Evolutionary conservation across 2,888 invertebrate species (phyloP), one percentile per base, ranked within the genome.

Genomic region (Volucella inanis): DNA sequence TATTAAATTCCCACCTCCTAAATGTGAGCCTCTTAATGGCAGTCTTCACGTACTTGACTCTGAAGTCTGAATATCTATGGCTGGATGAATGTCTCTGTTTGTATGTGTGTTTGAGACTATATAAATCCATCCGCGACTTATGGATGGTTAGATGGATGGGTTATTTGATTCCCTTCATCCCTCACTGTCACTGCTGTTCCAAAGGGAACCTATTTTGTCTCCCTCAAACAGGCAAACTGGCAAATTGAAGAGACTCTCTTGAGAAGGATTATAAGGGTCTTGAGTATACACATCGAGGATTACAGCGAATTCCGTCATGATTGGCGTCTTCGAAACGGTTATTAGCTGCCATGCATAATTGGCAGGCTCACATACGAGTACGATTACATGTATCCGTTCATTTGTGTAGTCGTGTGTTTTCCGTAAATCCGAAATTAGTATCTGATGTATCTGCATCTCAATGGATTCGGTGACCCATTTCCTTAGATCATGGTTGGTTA

Each of bases 1-100:
- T 88, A 88, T 88, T 88, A 88, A 88, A 88, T 86, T 81, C 87
- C 87, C 76, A 85, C 87, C 85, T 85, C 85, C 74, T 84, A 76
- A 81, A 81, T 74, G 74, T 31, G 70, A 75, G 81, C 64, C 64
- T 71, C 74, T 78, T 84, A 85, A 85, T 85, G 72, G 76, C 76
- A 77, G 72, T 54, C 72, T 68, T 78, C 67, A 41, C 70, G 75
- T 67, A 54, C 65, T 74, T 59, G 62, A 43, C 14, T 76, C 43
- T 41, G 47, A 52, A 41, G 14, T 52, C 0, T 52, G 45, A 45
- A 45, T 45, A 2, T 31, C 4, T 6, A 31, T 31, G 31, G 31
- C 6, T 31, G 31, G 31, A 31, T 31, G 22, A 8, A 38, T 54
- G 31, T 55, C 8, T 47, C 45, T 38, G 52, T 59, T 14, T 57